These are phyloP conservation scores for Gastracanthus pulcherrimus DNA, from an alignment of 2,888 invertebrate species.

Conservation along the genomic window DNA sequence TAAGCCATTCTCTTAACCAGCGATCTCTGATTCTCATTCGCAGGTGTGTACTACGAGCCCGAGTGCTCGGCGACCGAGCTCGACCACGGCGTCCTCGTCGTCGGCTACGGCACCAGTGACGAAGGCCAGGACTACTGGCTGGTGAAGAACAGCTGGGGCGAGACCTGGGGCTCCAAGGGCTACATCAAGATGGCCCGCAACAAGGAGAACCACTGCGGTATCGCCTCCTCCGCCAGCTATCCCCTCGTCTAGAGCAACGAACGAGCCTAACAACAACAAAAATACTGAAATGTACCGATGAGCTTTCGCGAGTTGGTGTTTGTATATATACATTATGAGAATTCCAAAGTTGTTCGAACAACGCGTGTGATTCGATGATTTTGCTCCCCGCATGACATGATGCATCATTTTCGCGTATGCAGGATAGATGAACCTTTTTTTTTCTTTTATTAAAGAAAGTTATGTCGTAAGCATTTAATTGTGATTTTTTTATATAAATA, in stretches of 20 bases:
- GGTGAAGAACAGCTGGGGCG: slow-evolving; percentile 92
- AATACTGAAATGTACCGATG: neutral
- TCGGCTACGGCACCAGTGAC: slow-evolving; percentile 89
- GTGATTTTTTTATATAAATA: slow-evolving; percentile 8
- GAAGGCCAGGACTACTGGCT: slow-evolving; percentile 87
- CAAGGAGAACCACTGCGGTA: slow-evolving; percentile 90
- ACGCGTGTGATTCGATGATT: neutral
- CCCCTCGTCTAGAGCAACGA: slow-evolving; percentile 85
- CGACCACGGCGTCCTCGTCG: slow-evolving; percentile 92
- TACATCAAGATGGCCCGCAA: slow-evolving; percentile 95
- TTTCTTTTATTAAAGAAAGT: neutral
- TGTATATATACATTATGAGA: neutral
- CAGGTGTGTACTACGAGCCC: slow-evolving; percentile 87
- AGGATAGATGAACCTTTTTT: neutral
- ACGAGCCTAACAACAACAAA: neutral
- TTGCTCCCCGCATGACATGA: neutral
- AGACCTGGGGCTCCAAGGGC: slow-evolving; percentile 89
- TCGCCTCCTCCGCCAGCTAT: slow-evolving; percentile 90
- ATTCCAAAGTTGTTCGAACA: neutral
- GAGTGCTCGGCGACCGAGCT: slow-evolving; percentile 84
- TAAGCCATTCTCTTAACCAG: too few species aligned
- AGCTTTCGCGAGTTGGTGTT: neutral
- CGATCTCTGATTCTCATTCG: too few species aligned
- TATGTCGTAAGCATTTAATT: slow-evolving; percentile 28
- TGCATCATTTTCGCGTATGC: neutral